Conservation (phyloP, 1,140 invertebrate genomes). For the Leptopilina boulardi region DNA sequence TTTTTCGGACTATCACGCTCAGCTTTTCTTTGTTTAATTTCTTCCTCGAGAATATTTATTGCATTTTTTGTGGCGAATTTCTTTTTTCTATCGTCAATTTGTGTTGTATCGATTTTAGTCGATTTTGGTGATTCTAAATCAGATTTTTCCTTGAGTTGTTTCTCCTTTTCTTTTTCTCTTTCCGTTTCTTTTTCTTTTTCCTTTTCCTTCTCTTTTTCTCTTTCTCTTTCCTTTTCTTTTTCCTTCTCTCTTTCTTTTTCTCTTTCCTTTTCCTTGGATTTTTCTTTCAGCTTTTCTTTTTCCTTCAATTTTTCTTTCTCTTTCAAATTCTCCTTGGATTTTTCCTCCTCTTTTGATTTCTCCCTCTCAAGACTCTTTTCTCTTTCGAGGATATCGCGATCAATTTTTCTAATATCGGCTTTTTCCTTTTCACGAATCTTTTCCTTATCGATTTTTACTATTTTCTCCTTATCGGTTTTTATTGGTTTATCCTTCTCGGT, state of each 20-base stretch:
- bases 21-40: slow-evolving; percentile 77
- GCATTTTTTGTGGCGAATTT: slow-evolving; percentile 57
- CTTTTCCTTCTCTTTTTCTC: too few species aligned
- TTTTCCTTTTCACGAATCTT: too few species aligned
- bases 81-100: slow-evolving; percentile 21
- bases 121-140: background rate
- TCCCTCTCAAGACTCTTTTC: background rate
- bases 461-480: slow-evolving; percentile 37
- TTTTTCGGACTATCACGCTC: slow-evolving; percentile 75
- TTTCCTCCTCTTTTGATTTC: background rate
- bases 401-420: slow-evolving; percentile 48
- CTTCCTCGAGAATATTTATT: slow-evolving; percentile 75
- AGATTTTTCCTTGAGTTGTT: background rate
- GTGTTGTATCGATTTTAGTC: background rate
- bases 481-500: slow-evolving; percentile 64
- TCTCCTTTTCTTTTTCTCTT: background rate
- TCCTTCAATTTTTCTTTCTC: background rate
- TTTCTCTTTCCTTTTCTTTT: background rate
- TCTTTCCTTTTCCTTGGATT: background rate
- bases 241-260: background rate
- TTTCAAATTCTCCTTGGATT: background rate
- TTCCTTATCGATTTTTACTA: slow-evolving; percentile 57
- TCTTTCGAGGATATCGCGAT: background rate
- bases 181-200: background rate
- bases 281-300: background rate